These are phyloP conservation scores for Hyposoter dolosus DNA, from an alignment of 2,888 invertebrate genomes.

Conservation along the genomic window DNA sequence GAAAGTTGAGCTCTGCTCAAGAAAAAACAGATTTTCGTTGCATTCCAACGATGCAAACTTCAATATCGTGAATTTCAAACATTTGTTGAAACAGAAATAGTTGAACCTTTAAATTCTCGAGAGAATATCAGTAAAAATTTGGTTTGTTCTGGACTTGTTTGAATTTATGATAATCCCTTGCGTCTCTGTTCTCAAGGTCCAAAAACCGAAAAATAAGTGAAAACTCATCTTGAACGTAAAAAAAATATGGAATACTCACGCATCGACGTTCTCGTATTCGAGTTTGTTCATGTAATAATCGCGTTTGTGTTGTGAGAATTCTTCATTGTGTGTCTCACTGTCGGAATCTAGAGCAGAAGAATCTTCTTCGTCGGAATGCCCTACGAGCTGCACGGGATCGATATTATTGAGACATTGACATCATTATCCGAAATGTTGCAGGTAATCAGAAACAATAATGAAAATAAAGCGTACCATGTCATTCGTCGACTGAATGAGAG, in stretches of 20 bases:
- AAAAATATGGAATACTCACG: conserved; percentile 50
- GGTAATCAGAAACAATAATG: neutral
- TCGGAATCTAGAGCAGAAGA: conserved; percentile 76
- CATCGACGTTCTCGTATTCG: conserved; percentile 91
- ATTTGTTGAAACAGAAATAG: neutral
- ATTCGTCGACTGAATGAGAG: conserved; percentile 88
- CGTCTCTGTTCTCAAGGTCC: neutral
- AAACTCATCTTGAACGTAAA: neutral
- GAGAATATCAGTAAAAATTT: neutral
- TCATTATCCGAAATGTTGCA: neutral
- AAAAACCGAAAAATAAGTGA: neutral
- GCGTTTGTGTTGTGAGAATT: conserved; percentile 94
- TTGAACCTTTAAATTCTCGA: neutral
- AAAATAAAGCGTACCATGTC: conserved; percentile 86
- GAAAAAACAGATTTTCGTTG: too few species aligned
- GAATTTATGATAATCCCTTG: neutral
- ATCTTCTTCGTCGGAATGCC: conserved; percentile 73
- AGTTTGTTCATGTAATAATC: conserved; percentile 97
- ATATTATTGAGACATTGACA: neutral
- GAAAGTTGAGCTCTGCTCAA: too few species aligned
- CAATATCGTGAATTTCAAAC: neutral
- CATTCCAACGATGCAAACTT: too few species aligned
- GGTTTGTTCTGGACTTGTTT: neutral
- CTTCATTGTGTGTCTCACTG: conserved; percentile 87
- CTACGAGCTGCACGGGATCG: conserved; percentile 54